Evolutionary conservation across 2,797 vertebrate genomes (phyloP).

Genomic region (Alcedo atthis): DNA sequence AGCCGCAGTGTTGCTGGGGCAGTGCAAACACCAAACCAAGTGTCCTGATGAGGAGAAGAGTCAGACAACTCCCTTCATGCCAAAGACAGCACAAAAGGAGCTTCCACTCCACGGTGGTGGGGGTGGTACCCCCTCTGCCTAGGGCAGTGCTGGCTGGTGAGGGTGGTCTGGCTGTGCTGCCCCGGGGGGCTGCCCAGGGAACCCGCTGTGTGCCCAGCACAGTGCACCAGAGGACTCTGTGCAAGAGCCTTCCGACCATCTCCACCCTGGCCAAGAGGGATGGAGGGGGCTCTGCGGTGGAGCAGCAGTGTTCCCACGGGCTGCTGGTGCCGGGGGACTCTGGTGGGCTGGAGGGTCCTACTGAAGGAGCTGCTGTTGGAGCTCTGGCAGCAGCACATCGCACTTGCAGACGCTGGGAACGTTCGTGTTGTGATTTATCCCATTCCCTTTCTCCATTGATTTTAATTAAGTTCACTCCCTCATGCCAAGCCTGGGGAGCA

Average conservation of each 20-base stretch:
- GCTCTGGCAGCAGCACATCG: neutral
- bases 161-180: neutral
- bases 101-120: fast-evolving
- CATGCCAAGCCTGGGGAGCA: slow-evolving; percentile 59
- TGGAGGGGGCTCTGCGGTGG: neutral
- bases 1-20: neutral
- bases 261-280: neutral
- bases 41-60: neutral
- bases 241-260: fast-evolving
- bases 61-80: neutral
- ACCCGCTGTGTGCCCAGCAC: fast-evolving
- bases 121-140: neutral
- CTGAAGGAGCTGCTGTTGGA: neutral
- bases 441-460: slow-evolving; percentile 70
- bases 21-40: fast-evolving
- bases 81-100: neutral
- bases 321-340: neutral
- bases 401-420: neutral
- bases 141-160: neutral
- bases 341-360: neutral
- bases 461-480: slow-evolving; percentile 76
- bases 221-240: fast-evolving
- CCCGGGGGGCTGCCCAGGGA: neutral
- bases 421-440: slow-evolving; percentile 60
- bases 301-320: neutral